phyloP scores from a whole-genome alignment of 2,113 vertebrate genomes.

The Boulengeromyrus knoepffleri region DNA sequence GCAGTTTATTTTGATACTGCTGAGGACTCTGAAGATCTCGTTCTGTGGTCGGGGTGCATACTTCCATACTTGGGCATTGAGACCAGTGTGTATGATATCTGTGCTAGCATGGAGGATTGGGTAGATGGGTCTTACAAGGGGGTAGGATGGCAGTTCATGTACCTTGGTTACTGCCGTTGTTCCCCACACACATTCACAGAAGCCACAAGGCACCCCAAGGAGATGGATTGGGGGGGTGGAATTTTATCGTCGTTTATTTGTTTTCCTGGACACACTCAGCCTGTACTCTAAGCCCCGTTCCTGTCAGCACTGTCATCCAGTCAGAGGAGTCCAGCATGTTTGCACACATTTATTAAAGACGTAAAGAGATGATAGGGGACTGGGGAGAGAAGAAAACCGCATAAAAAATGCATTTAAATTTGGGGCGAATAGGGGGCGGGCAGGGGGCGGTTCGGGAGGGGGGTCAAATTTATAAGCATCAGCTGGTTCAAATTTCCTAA shows the following conservation, averaged over 20 bases:
- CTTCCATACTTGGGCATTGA: background rate
- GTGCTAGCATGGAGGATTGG: background rate
- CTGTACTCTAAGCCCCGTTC: conserved; percentile 7
- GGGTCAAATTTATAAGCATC: conserved; percentile 58
- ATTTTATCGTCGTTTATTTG: conserved; percentile 28
- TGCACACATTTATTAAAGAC: conserved; percentile 34
- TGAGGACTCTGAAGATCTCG: background rate
- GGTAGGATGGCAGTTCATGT: background rate
- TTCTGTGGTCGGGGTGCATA: conserved; percentile 24
- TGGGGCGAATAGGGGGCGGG: conserved; percentile 15
- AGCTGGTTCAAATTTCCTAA: conserved; percentile 51
- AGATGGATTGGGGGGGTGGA: background rate
- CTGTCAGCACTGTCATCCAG: conserved; percentile 23
- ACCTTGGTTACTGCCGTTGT: background rate
- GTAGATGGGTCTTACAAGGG: background rate
- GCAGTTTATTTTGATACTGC: conserved; percentile 28
- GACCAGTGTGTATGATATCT: background rate
- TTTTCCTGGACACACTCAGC: background rate
- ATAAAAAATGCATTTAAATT: conserved; percentile 44
- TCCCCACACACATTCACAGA: conserved; percentile 18
- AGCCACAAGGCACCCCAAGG: conserved; percentile 5
- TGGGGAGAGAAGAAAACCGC: conserved; percentile 26
- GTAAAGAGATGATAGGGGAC: conserved; percentile 10
- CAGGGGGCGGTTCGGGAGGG: background rate
- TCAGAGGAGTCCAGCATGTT: conserved; percentile 31